Conservation (phyloP, 2,888 invertebrate species). For the Pachymerium ferrugineum region DNA sequence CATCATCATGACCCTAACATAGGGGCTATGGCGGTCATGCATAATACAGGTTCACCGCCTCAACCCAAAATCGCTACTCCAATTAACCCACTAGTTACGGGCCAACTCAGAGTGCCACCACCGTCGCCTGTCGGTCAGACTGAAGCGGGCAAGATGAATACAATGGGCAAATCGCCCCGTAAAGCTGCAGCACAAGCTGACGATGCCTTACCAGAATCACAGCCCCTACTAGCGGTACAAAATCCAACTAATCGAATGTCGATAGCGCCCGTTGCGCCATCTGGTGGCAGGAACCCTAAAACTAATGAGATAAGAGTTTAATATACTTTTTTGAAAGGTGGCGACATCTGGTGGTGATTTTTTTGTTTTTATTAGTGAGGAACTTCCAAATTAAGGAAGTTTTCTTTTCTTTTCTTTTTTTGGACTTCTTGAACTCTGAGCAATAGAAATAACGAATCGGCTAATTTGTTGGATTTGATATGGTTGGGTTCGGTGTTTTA, state of each 20-base stretch:
- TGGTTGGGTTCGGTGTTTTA: no score
- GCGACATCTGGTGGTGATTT: background rate
- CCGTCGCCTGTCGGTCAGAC: slow-evolving; percentile 35
- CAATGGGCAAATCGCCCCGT: background rate
- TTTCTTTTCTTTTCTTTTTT: no score
- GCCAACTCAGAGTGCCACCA: slow-evolving; percentile 33
- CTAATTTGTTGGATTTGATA: no score
- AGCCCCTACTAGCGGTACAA: slow-evolving; percentile 32
- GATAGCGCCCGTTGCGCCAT: background rate
- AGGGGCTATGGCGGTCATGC: background rate
- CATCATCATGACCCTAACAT: slow-evolving; percentile 21
- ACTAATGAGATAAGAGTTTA: slow-evolving; percentile 36
- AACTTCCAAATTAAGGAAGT: no score
- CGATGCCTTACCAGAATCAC: slow-evolving; percentile 34
- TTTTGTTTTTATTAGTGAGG: background rate
- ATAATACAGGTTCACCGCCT: background rate
- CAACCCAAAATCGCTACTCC: background rate
- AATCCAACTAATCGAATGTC: background rate
- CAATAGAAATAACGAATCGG: no score
- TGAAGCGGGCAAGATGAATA: background rate
- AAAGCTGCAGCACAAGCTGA: slow-evolving; percentile 15
- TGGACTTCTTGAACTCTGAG: no score
- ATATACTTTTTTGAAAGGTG: background rate
- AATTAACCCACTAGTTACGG: background rate
- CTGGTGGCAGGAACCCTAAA: slow-evolving; percentile 27